These are phyloP conservation scores for Malurus leucopterus DNA, from an alignment of 2,797 vertebrate genomes.

Conservation along the genomic window DNA sequence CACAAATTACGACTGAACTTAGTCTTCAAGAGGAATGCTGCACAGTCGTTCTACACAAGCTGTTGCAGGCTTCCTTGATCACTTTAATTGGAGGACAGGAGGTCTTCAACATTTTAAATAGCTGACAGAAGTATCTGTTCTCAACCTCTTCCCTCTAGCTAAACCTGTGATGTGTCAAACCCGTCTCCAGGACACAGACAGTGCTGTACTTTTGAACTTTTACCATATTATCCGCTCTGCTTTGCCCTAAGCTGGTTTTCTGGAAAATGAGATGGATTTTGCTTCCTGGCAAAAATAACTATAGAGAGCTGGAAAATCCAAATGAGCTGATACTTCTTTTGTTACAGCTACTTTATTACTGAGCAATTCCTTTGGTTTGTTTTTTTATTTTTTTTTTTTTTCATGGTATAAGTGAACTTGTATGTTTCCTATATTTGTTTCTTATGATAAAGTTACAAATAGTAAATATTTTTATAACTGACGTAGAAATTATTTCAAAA, in stretches of 20 bases:
- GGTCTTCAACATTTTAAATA: slow-evolving; percentile 56
- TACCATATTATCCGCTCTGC: neutral
- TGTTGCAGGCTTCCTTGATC: slow-evolving; percentile 48
- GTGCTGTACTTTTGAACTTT: slow-evolving; percentile 17
- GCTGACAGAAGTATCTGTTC: slow-evolving; percentile 51
- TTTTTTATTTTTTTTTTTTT: neutral
- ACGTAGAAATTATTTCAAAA: slow-evolving; percentile 33
- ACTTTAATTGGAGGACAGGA: slow-evolving; percentile 57
- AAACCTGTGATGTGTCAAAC: slow-evolving; percentile 34
- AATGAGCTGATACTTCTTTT: slow-evolving; percentile 15
- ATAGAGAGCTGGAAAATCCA: slow-evolving; percentile 6
- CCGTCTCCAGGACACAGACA: slow-evolving; percentile 2
- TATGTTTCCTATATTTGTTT: slow-evolving; percentile 7
- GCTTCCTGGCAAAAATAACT: slow-evolving; percentile 28
- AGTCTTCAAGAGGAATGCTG: slow-evolving; percentile 26
- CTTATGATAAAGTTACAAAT: slow-evolving; percentile 17
- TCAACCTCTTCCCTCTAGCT: slow-evolving; percentile 28
- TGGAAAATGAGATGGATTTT: slow-evolving; percentile 44
- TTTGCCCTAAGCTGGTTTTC: slow-evolving; percentile 41
- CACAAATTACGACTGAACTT: neutral
- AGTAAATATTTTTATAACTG: slow-evolving; percentile 16
- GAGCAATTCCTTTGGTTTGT: neutral
- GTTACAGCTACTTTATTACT: slow-evolving; percentile 21
- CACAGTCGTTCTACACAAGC: neutral
- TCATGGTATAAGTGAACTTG: neutral